Conservation (phyloP, 2,797 vertebrate genomes). For the Fratercula arctica region DNA sequence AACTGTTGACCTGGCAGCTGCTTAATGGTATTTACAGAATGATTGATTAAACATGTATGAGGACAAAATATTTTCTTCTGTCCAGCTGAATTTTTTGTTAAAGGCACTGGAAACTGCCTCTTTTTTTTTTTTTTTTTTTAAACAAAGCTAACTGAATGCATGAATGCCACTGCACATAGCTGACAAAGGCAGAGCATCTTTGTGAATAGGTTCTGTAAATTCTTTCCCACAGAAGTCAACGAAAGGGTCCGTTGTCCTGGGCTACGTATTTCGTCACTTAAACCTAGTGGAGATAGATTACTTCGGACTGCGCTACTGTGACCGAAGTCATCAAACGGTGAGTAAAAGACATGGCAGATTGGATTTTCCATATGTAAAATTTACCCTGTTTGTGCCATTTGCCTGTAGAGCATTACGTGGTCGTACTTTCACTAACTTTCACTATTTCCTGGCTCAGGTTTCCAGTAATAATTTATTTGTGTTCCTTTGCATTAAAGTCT, state of each 20-base stretch:
- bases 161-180: slow-evolving; percentile 44
- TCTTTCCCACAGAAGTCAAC: slow-evolving; percentile 89
- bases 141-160: slow-evolving; percentile 52
- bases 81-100: slow-evolving; percentile 2
- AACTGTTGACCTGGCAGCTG: background rate
- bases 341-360: slow-evolving; percentile 60
- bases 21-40: background rate
- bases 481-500: background rate
- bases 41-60: background rate
- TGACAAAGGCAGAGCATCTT: slow-evolving; percentile 64
- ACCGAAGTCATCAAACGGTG: slow-evolving; percentile 89
- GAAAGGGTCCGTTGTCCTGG: slow-evolving; percentile 85
- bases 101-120: background rate
- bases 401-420: background rate
- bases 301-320: slow-evolving; percentile 89
- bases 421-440: background rate
- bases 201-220: slow-evolving; percentile 73
- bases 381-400: background rate
- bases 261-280: slow-evolving; percentile 85
- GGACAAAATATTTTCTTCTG: background rate
- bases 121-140: background rate
- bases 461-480: background rate
- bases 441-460: background rate
- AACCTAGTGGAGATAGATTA: slow-evolving; percentile 90
- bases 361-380: slow-evolving; percentile 17